phyloP scores from a whole-genome alignment of 2,113 vertebrate species.

The Marmota flaviventris region DNA sequence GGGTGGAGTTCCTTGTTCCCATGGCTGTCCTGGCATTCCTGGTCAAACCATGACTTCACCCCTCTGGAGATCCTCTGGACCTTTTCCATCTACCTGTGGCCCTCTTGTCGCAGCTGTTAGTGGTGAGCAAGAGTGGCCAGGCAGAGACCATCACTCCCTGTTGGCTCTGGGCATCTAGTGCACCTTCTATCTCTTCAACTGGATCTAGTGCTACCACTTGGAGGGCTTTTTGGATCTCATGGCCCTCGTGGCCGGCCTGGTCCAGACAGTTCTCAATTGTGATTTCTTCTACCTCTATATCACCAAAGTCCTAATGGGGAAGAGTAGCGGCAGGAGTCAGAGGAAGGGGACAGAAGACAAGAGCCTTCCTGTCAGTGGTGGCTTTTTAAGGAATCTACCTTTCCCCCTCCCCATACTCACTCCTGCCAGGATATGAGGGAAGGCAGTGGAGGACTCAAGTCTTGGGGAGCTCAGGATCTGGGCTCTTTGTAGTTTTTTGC shows the following conservation, averaged over 20 bases:
- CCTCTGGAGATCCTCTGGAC: conserved; percentile 89
- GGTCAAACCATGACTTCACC: conserved; percentile 88
- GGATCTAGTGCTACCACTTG: conserved; percentile 87
- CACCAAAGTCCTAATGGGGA: conserved; percentile 89
- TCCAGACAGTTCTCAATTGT: conserved; percentile 88
- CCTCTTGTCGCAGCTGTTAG: conserved; percentile 87
- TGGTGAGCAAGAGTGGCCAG: conserved; percentile 88
- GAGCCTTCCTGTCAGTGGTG: conserved; percentile 58
- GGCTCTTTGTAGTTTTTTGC: conserved; percentile 82
- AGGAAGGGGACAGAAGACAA: neutral
- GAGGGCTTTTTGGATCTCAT: conserved; percentile 88
- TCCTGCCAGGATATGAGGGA: conserved; percentile 55
- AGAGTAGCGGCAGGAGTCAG: conserved; percentile 59
- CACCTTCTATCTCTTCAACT: conserved; percentile 87
- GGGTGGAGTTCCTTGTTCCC: conserved; percentile 87
- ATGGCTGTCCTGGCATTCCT: conserved; percentile 86
- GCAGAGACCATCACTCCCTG: conserved; percentile 88
- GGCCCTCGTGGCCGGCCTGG: conserved; percentile 86
- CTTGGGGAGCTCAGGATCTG: conserved; percentile 75
- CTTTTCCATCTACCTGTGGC: conserved; percentile 88
- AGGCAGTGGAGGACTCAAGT: conserved; percentile 22
- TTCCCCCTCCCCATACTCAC: neutral
- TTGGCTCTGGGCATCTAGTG: conserved; percentile 87
- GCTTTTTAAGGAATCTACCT: conserved; percentile 65
- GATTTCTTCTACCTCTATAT: conserved; percentile 90